These are phyloP conservation scores for Saxicola maurus DNA, from an alignment of 2,797 vertebrate genomes.

Conservation along the genomic window DNA sequence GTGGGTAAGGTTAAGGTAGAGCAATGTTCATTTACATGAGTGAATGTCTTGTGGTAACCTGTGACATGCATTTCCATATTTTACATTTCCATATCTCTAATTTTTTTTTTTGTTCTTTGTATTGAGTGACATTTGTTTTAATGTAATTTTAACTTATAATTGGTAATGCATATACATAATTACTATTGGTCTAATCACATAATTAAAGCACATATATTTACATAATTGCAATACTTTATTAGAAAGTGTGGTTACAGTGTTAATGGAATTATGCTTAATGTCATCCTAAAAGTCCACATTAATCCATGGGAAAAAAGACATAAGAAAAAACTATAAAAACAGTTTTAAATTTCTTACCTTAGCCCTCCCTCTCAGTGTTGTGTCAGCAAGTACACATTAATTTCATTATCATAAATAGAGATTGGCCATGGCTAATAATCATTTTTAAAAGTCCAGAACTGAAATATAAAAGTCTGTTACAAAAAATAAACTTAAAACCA, in stretches of 20 bases:
- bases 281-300: not conserved
- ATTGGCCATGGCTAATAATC: not conserved
- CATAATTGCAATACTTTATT: slow-evolving; percentile 40
- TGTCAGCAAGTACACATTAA: not conserved
- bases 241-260: not conserved
- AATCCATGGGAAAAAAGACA: not conserved
- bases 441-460: not conserved
- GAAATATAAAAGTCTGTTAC: not conserved
- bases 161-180: slow-evolving; percentile 22
- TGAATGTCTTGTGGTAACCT: not conserved
- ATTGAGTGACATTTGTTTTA: not conserved
- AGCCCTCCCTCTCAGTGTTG: not conserved
- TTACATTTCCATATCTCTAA: not conserved
- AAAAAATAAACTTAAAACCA: not conserved
- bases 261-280: slow-evolving; percentile 21
- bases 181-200: slow-evolving; percentile 11
- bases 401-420: not conserved
- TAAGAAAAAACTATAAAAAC: not conserved
- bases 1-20: not conserved
- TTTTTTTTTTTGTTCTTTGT: not conserved
- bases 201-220: slow-evolving; percentile 35
- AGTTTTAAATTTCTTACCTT: not conserved
- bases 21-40: not conserved
- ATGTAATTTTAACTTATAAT: slow-evolving; percentile 21
- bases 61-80: not conserved